Conservation (phyloP, 2,113 vertebrate species). For the Crotalus viridis region DNA sequence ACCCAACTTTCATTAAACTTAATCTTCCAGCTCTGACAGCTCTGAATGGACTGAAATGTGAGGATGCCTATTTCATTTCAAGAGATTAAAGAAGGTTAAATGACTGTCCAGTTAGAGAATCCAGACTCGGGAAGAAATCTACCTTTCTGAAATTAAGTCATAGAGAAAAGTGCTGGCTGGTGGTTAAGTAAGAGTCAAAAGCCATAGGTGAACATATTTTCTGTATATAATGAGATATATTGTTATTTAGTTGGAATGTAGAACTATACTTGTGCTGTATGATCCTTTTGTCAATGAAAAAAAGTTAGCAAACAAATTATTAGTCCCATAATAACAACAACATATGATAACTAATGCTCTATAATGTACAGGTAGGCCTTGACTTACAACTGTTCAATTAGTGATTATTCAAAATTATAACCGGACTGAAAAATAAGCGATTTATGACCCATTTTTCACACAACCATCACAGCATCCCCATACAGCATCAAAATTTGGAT, state of each 20-base stretch:
- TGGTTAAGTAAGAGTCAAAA: background rate
- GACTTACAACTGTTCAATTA: background rate
- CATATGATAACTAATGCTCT: background rate
- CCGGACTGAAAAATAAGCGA: background rate
- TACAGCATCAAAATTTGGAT: no score
- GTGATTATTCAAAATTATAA: background rate
- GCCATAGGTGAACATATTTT: background rate
- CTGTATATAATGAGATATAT: background rate
- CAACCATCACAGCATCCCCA: background rate
- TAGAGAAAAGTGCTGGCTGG: background rate
- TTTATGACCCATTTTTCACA: background rate
- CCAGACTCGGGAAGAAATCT: background rate
- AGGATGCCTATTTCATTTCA: background rate
- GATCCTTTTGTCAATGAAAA: background rate
- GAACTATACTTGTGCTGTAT: background rate
- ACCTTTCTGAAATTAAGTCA: background rate
- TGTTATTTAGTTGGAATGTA: background rate
- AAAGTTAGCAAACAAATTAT: background rate
- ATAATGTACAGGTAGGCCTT: background rate
- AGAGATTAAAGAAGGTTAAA: background rate
- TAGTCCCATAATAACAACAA: background rate
- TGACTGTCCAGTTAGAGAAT: background rate
- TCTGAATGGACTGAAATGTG: conserved; percentile 11
- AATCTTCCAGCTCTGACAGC: background rate
- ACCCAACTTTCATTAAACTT: background rate